Evolutionary conservation across 2,888 invertebrate species (phyloP), one percentile per base, ranked within the genome.

Genomic region (Branchinecta sandiegonensis): DNA sequence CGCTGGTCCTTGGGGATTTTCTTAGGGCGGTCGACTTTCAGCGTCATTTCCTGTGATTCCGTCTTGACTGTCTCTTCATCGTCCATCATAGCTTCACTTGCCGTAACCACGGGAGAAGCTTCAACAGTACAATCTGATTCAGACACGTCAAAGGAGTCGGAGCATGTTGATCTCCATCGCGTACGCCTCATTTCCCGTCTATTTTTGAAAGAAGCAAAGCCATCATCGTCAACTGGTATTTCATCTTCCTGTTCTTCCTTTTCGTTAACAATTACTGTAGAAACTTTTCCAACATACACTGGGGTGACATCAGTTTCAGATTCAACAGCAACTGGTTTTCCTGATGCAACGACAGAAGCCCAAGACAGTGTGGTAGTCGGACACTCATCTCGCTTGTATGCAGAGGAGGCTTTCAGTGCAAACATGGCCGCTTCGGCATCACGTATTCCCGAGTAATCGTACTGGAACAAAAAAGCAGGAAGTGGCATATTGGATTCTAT

Each of bases 311-410:
- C 14, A 8, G 9, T 11, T 56, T 56, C 63, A 17, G n/a, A 17
- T 48, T 69, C 48, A 13, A 11, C 37, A 63, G 48, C 64, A 56
- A 68, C 65, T 46, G 70, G 70, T 70, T 71, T 72, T 64, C 70
- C 73, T 65, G 70, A 70, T 14, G 71, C 71, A 13, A 74, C 73
- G 47, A 74, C 67, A 67, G 67, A 70, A 13, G 74, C 74, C 74
- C 73, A 74, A 9, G 74, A 72, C 23, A 67, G 46, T 48, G 37
- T 47, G n/a, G 47, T 13, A 56, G 63, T n/a, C 23, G n/a, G 8
- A n/a, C 8, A 56, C 63, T 56, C 63, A 17, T 17, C 63, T 23
- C n/a, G 63, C 10, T 56, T 11, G 37, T 37, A 37, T 37, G 3
- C 37, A 37, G 37, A 37, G 37, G 37, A 37, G 8, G 11, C 63